phyloP scores from a whole-genome alignment of 64 coral and sea anemone genomes.

The Montipora efflorescens region DNA sequence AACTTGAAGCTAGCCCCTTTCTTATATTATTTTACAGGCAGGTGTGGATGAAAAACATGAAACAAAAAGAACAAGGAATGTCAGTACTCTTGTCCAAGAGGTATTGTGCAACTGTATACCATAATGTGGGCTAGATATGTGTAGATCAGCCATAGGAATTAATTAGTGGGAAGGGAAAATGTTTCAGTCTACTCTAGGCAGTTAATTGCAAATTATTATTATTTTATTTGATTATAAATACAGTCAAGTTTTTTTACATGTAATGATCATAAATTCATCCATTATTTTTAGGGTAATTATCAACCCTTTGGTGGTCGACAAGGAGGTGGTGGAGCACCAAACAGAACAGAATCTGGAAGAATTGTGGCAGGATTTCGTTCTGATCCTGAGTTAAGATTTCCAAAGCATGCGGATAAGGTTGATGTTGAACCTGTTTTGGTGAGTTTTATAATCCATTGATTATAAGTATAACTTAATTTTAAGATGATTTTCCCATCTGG shows the following conservation, averaged over 20 bases:
- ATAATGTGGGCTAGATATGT: not conserved
- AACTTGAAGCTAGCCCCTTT: not conserved
- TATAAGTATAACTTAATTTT: too few relatives aligned
- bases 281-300: slow-evolving; percentile 11
- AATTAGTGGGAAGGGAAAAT: too few relatives aligned
- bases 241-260: not conserved
- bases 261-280: not conserved
- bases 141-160: not conserved
- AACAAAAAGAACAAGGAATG: slow-evolving; percentile 58
- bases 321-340: slow-evolving; percentile 80
- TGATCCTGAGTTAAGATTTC: slow-evolving; percentile 87
- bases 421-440: slow-evolving; percentile 75
- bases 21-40: not conserved
- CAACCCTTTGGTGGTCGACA: slow-evolving; percentile 36
- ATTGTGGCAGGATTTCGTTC: slow-evolving; percentile 42
- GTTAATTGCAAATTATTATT: too few relatives aligned
- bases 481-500: too few relatives aligned
- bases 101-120: not conserved
- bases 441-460: not conserved
- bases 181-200: too few relatives aligned
- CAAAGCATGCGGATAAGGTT: slow-evolving; percentile 26
- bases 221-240: too few relatives aligned
- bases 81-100: slow-evolving; percentile 48
- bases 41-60: slow-evolving; percentile 36
- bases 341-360: slow-evolving; percentile 89